Conservation (phyloP, 2,797 vertebrate species). For the Rhabdophis nuchalis region DNA sequence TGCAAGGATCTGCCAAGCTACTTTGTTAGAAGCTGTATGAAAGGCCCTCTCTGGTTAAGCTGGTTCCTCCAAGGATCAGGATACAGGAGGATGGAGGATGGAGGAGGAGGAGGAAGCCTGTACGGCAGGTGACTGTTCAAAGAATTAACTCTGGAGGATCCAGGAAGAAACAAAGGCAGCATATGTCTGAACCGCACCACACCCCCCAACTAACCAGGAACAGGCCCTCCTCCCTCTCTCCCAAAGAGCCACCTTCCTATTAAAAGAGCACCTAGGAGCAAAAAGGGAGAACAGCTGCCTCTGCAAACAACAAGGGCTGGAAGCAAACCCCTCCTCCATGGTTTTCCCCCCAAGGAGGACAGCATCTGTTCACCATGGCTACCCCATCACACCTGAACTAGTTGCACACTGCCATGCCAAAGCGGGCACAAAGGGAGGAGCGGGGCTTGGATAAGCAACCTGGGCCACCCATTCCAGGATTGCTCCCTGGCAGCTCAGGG, state of each 20-base stretch:
- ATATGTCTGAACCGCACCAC: background rate
- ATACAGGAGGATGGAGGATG: background rate
- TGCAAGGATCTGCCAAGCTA: background rate
- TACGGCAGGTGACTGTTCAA: background rate
- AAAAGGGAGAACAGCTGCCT: background rate
- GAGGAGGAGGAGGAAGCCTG: background rate
- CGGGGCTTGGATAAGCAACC: background rate
- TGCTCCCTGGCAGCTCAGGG: background rate
- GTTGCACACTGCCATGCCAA: background rate
- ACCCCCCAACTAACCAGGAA: background rate
- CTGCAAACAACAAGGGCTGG: background rate
- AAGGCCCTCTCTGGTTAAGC: background rate
- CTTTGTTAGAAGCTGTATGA: background rate
- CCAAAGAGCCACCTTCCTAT: background rate
- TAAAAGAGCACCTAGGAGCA: background rate
- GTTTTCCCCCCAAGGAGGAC: background rate
- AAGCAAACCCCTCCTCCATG: background rate
- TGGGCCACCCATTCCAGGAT: no score
- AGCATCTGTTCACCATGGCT: constrained; percentile 20
- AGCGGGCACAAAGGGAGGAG: background rate
- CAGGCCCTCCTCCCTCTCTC: background rate
- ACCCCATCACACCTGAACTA: constrained; percentile 3
- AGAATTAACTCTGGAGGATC: background rate
- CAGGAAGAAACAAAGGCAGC: constrained; percentile 21
- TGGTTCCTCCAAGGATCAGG: background rate